phyloP scores from a whole-genome alignment of 53 echinoderm and acorn worm genomes.

The Holothuria leucospilota region DNA sequence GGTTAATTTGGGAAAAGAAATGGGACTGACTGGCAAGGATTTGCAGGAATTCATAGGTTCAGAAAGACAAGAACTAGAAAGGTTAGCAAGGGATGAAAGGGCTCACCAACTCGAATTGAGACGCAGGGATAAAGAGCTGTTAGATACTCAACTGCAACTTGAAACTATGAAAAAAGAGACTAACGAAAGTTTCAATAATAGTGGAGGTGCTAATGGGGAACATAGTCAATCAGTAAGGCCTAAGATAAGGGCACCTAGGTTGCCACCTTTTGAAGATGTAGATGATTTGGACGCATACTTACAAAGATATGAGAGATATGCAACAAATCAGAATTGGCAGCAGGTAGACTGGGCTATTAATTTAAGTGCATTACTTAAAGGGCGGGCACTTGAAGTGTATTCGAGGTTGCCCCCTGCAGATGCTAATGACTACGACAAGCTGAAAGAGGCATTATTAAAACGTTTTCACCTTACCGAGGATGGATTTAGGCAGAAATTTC shows the following conservation, averaged over 20 bases:
- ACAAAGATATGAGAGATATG: constrained; percentile 70
- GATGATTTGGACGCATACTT: no score
- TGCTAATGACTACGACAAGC: constrained; percentile 45
- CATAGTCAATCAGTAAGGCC: no score
- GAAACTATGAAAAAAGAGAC: not conserved
- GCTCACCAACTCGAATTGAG: constrained; percentile 31
- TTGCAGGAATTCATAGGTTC: constrained; percentile 16
- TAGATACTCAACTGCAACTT: constrained; percentile 20
- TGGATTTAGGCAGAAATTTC: no score
- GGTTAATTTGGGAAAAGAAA: constrained; percentile 5
- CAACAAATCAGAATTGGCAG: constrained; percentile 56
- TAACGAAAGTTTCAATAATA: not conserved
- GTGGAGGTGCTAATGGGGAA: not conserved
- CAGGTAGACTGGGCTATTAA: constrained; percentile 57
- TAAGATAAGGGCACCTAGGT: constrained; percentile 46
- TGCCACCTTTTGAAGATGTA: constrained; percentile 72
- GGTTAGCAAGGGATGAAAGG: constrained; percentile 32
- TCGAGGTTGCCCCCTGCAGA: constrained; percentile 59
- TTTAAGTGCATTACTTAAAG: no score
- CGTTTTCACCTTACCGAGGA: no score
- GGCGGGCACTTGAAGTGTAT: constrained; percentile 67
- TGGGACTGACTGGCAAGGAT: constrained; percentile 28
- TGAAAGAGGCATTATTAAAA: constrained; percentile 49
- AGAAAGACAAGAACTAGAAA: constrained; percentile 16
- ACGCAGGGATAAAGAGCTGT: no score